Evolutionary conservation across 2,888 invertebrate genomes (phyloP), one percentile per base, ranked within the genome.

Genomic region (Disparrhopalites patrizii): DNA sequence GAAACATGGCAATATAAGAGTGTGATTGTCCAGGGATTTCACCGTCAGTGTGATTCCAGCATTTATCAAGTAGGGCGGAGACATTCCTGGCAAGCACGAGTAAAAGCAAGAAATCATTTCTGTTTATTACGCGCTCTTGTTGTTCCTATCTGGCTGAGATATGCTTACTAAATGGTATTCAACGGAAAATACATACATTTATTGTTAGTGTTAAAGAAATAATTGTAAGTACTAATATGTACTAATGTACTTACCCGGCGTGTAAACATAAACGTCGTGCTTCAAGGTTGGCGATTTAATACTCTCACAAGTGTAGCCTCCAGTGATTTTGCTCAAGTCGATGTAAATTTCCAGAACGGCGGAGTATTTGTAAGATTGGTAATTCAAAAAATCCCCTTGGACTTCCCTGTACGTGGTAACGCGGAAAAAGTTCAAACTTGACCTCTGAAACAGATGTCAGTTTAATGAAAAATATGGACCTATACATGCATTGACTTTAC

Each of bases 231-330:
- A n/a, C n/a, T 47, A 47, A 47, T 7, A 47, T 18, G 15, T 8
- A 3, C 8, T 4, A 4, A 20, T 20, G 13, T 28, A 5, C 38
- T 28, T 56, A 72, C 74, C 74, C 68, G 68, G 65, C 70, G 71
- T 71, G 60, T 69, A 74, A 30, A 74, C 61, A 55, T 70, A 74
- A 65, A 73, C 67, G 30, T 54, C 70, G 55, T 71, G 69, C 20
- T 65, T 56, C 3, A 71, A 62, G 20, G 56, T 62, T 27, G 62
- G 25, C 13, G 63, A 55, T 2, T 67, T 60, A 1, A 62, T 62
- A 40, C 70, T 69, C 51, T 72, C 67, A 60, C 74, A 74, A 28
- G 65, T 67, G 33, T 73, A 74, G 20, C 68, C 70, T 47, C 73
- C 71, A 5, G 74, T 70, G 10, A 70, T n/a, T 27, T 58, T 52